Percentiles rank a stretch among this genome's conserved stretches.
phyloP scores from a whole-genome alignment of 2,797 vertebrate species.

The Enteromius afrohamiltoni region DNA sequence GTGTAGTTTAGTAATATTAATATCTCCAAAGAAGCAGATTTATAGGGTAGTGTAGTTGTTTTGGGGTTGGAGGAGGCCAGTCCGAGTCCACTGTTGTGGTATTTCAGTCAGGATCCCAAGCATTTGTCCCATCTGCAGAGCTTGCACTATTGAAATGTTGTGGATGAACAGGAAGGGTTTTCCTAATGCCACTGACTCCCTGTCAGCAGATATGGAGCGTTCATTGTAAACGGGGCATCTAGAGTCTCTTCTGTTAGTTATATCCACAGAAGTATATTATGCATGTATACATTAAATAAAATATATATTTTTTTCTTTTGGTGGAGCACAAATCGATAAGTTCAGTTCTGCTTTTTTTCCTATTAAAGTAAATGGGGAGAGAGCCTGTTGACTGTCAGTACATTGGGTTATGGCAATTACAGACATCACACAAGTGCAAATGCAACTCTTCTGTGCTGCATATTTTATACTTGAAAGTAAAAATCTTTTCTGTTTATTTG shows the following conservation, averaged over 20 bases:
- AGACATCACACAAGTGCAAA: background rate
- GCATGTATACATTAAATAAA: background rate
- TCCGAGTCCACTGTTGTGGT: conserved; percentile 8
- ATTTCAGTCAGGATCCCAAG: conserved; percentile 39
- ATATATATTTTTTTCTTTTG: background rate
- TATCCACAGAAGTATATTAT: background rate
- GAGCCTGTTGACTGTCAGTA: background rate
- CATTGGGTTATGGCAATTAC: background rate
- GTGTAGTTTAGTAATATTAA: background rate
- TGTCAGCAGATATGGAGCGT: conserved; percentile 52
- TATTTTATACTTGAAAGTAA: background rate
- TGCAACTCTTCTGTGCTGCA: background rate
- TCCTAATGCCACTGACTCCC: conserved; percentile 39
- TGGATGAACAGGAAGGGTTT: conserved; percentile 46
- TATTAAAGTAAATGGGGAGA: background rate
- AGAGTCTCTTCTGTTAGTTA: background rate
- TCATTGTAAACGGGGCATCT: background rate
- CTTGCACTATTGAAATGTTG: conserved; percentile 47
- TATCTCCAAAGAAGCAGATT: background rate
- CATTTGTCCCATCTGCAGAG: conserved; percentile 51
- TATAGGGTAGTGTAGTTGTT: background rate
- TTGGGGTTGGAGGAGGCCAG: background rate
- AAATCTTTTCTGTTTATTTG: background rate
- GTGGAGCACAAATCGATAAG: background rate
- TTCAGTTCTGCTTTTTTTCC: background rate